phyloP scores from a whole-genome alignment of 2,797 vertebrate genomes.

The Sebastes trivittatus region DNA sequence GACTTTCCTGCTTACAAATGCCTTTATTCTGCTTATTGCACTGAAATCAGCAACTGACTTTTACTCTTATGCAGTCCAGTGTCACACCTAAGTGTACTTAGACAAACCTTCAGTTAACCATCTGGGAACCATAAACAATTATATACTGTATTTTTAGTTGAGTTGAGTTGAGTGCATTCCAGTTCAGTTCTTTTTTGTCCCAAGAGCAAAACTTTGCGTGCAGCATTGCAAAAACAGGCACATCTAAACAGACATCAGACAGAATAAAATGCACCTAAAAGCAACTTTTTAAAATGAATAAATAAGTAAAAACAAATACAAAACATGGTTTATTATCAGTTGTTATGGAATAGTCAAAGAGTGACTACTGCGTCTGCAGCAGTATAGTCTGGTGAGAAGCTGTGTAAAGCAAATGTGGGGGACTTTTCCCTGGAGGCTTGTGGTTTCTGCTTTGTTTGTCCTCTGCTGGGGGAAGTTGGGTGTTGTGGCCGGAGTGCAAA shows the following conservation, averaged over 20 bases:
- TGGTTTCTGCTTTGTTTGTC: conserved; percentile 44
- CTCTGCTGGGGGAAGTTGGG: conserved; percentile 28
- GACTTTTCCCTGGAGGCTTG: conserved; percentile 16
- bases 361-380: not conserved
- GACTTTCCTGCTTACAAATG: not conserved
- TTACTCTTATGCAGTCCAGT: not conserved
- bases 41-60: not conserved
- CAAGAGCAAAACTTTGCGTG: not conserved
- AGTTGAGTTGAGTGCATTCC: not conserved
- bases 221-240: not conserved
- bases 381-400: not conserved
- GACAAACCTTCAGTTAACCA: not conserved
- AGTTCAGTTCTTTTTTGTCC: not conserved
- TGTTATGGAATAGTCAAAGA: not conserved
- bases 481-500: conserved; percentile 44
- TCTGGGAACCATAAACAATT: not conserved
- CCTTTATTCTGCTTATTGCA: not conserved
- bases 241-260: not conserved
- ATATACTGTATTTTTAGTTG: not conserved
- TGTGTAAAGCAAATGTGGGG: not conserved
- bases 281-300: no score
- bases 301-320: not conserved
- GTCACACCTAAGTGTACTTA: not conserved
- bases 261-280: not conserved
- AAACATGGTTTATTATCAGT: not conserved